A percentile compares a stretch with the other conserved stretches of the same genome.
These are phyloP conservation scores for Philotrypesis tridentata DNA, from an alignment of 1,140 invertebrate genomes.

Conservation along the genomic window DNA sequence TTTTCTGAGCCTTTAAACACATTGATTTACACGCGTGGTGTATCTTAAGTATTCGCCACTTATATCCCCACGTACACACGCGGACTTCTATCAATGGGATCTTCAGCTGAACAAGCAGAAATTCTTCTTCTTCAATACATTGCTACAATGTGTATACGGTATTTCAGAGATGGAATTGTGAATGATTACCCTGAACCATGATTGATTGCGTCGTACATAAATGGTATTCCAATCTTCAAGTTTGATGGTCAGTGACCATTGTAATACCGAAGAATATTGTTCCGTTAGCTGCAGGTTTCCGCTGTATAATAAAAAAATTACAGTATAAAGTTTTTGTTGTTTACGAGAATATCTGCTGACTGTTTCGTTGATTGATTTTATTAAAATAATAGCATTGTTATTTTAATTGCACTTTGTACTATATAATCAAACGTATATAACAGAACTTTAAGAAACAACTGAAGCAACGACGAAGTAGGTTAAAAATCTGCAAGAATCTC, in stretches of 20 bases:
- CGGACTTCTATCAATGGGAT: neutral
- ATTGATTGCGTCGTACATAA: neutral
- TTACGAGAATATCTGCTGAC: neutral
- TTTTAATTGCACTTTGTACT: neutral
- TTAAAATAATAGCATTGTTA: neutral
- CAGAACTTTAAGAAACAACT: neutral
- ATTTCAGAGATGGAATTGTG: constrained; percentile 2
- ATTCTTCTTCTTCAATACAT: neutral
- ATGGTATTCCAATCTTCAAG: neutral
- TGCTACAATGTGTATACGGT: neutral
- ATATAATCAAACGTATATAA: neutral
- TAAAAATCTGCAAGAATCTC: neutral
- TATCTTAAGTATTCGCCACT: constrained; percentile 1
- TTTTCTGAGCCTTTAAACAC: neutral
- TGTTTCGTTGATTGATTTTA: neutral
- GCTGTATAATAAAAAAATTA: neutral
- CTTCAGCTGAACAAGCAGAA: neutral
- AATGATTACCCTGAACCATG: neutral
- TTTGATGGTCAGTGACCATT: neutral
- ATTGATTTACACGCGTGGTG: neutral
- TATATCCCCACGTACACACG: neutral
- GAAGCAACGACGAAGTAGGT: constrained; percentile 17
- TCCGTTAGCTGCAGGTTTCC: neutral
- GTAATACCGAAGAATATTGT: neutral
- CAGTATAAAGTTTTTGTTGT: too few species aligned